Percentiles rank a stretch among this genome's conserved stretches.
phyloP scores from a whole-genome alignment of 2,113 vertebrate species.

The Laterallus jamaicensis region DNA sequence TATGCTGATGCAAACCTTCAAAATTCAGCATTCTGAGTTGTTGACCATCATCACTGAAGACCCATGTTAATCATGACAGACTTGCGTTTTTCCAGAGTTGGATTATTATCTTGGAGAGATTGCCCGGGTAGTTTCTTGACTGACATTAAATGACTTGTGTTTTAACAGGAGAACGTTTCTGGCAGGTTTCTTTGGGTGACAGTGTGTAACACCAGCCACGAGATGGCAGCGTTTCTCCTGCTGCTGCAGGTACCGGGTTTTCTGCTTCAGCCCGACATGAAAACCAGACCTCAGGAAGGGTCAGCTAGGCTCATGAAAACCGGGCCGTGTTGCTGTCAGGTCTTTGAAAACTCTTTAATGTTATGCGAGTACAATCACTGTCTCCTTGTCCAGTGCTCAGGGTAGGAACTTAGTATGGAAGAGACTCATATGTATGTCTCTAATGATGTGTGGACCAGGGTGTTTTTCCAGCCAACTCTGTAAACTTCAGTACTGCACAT shows the following conservation, averaged over 20 bases:
- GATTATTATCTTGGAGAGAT: background rate
- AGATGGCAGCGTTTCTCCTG: slow-evolving; percentile 40
- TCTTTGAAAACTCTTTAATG: background rate
- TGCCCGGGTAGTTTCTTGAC: background rate
- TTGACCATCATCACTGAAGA: background rate
- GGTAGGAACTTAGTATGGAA: background rate
- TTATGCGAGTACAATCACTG: accelerated
- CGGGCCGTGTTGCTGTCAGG: background rate
- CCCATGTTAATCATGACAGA: background rate
- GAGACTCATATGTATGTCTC: background rate
- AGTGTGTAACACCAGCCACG: background rate
- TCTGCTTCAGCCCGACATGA: background rate
- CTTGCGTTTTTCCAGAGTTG: background rate
- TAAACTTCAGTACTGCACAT: accelerated
- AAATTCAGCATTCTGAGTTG: background rate
- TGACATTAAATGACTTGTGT: background rate
- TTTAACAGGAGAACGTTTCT: background rate
- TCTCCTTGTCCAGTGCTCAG: background rate
- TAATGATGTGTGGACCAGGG: too few species aligned
- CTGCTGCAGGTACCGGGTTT: background rate
- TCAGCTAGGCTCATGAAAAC: background rate
- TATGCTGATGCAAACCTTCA: background rate
- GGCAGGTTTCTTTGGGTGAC: background rate
- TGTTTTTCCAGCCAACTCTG: background rate
- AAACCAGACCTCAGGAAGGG: background rate